These are phyloP conservation scores for Polydrusus pterygomalis DNA, from an alignment of 2,888 invertebrate species.

Conservation along the genomic window DNA sequence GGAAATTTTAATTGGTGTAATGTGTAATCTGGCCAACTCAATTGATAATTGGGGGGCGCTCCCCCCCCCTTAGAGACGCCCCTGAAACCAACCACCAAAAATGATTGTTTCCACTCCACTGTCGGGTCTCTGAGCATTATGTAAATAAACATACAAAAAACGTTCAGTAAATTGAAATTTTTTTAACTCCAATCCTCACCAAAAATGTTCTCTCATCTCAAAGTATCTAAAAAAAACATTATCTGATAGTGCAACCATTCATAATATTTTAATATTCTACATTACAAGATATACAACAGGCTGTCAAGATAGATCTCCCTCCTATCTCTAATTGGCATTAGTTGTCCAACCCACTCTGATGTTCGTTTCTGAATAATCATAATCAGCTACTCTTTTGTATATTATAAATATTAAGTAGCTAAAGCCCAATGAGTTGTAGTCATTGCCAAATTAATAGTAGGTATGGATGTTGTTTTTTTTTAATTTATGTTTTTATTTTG, in stretches of 20 bases:
- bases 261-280: constrained; percentile 34
- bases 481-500: not conserved
- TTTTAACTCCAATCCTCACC: not conserved
- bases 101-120: no score
- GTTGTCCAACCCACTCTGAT: constrained; percentile 16
- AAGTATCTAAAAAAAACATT: not conserved
- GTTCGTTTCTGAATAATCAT: constrained; percentile 24
- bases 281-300: constrained; percentile 24
- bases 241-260: constrained; percentile 31
- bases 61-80: no score
- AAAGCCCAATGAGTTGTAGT: not conserved
- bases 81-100: no score
- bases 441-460: not conserved
- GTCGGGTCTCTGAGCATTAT: no score
- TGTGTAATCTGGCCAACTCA: no score
- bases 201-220: constrained; percentile 26
- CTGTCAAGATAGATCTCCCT: constrained; percentile 37
- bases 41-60: no score
- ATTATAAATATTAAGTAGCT: constrained; percentile 5
- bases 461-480: not conserved
- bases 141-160: no score
- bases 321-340: constrained; percentile 25
- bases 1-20: no score
- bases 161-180: no score
- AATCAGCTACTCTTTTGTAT: constrained; percentile 21